These are phyloP conservation scores for Anoplius nigerrimus DNA, from an alignment of 2,888 invertebrate genomes.

Conservation along the genomic window DNA sequence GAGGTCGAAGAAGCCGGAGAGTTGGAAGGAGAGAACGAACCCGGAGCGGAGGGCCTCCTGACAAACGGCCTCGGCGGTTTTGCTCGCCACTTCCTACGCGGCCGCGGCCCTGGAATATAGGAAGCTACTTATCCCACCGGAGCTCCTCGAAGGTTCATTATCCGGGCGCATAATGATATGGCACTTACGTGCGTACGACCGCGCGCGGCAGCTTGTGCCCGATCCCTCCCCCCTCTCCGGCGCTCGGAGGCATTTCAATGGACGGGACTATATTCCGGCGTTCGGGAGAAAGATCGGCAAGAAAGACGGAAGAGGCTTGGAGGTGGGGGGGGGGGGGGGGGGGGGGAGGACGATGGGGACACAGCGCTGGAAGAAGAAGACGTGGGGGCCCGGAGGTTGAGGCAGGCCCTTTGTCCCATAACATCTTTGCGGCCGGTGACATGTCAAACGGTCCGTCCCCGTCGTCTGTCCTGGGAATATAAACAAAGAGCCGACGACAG, in stretches of 20 bases:
- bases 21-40: background rate
- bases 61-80: constrained; percentile 5
- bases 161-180: constrained; percentile 58
- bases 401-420: constrained; percentile 47
- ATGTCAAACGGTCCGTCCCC: constrained; percentile 56
- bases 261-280: constrained; percentile 28
- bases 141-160: constrained; percentile 53
- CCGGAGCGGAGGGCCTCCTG: background rate
- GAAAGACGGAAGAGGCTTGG: background rate
- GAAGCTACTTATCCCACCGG: constrained; percentile 55
- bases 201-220: constrained; percentile 48
- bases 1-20: background rate
- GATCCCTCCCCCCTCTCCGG: no score
- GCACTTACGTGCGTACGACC: constrained; percentile 54
- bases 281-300: constrained; percentile 9
- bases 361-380: background rate
- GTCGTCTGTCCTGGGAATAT: constrained; percentile 50
- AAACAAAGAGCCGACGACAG: constrained; percentile 56
- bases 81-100: no score
- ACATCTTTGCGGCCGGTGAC: constrained; percentile 57
- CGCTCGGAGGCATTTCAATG: constrained; percentile 45
- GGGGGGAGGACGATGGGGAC: background rate
- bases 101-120: constrained; percentile 35
- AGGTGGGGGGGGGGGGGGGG: constrained; percentile 13
- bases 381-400: background rate